Evolutionary conservation across 1,140 invertebrate species (phyloP), one percentile per base, ranked within the genome.

Genomic region (Belonocnema kinseyi): DNA sequence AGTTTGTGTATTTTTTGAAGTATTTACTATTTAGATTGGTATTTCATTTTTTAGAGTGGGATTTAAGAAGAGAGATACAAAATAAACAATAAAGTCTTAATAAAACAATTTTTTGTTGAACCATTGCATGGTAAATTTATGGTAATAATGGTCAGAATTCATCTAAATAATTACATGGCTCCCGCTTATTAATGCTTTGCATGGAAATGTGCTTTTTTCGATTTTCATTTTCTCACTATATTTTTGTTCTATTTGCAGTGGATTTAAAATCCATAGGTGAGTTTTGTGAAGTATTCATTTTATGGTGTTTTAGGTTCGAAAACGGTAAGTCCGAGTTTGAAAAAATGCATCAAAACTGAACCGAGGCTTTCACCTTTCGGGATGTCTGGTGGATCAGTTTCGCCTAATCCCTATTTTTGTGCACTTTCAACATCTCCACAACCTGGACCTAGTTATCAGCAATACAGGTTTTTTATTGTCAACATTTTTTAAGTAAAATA

Each of bases 21-120:
- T 5, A 33, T 46, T 46, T 10, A 10, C 11, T 61, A 61, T 33
- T 26, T 61, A 33, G 21, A 17, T 33, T 61, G 7, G 21, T 61
- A 33, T 4, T 40, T 61, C 58, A 61, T 61, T 61, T 33, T 61
- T 40, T 61, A 61, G 54, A 56, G 54, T 56, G 53, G 53, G 17
- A 56, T 56, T 21, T 17, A 8, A 46, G 8, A 19, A 7, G 11
- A 56, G 54, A 56, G 54, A 56, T 8, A 21, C 17, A 56, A 56
- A 8, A 10, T 8, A 10, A 46, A 46, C 40, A 46, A 46, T 46
- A 46, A 12, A 5, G 10, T 56, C 4, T 19, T 11, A 19, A 11
- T 56, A 21, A 17, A 56, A n/a, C 8, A 56, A 33, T 33, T 56
- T 54, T 56, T 17, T 5, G 8, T 17, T 56, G 10, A 17, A 56